Evolutionary conservation across 2,113 vertebrate species (phyloP).

Genomic region (Macrotus californicus): DNA sequence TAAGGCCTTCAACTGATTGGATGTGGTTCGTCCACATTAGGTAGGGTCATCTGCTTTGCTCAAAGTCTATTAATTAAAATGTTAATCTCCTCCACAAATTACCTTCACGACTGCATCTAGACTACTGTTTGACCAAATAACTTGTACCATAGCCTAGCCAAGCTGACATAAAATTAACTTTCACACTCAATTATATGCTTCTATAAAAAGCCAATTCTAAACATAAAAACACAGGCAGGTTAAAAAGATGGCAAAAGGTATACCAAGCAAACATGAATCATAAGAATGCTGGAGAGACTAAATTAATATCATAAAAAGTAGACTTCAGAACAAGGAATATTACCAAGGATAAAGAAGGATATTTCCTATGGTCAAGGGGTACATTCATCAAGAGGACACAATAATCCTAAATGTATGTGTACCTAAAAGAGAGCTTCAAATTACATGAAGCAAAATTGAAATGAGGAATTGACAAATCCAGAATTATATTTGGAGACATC

Average conservation of each 20-base stretch:
- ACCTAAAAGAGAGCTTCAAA: neutral
- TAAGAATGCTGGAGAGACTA: neutral
- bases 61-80: neutral
- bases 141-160: neutral
- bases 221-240: neutral
- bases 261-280: neutral
- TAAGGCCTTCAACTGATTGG: neutral
- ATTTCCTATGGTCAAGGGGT: neutral
- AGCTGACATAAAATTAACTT: neutral
- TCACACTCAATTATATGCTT: neutral
- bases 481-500: neutral
- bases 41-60: neutral
- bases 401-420: neutral
- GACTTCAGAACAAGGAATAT: neutral
- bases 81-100: neutral
- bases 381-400: neutral
- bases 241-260: neutral
- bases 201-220: neutral
- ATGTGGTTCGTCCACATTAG: neutral
- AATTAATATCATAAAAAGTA: neutral
- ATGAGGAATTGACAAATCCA: neutral
- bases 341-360: neutral
- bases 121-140: neutral
- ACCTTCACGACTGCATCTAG: neutral
- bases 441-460: conserved; percentile 24